Evolutionary conservation across 2,888 invertebrate genomes (phyloP).

Genomic region (Tenthredo mesomela): DNA sequence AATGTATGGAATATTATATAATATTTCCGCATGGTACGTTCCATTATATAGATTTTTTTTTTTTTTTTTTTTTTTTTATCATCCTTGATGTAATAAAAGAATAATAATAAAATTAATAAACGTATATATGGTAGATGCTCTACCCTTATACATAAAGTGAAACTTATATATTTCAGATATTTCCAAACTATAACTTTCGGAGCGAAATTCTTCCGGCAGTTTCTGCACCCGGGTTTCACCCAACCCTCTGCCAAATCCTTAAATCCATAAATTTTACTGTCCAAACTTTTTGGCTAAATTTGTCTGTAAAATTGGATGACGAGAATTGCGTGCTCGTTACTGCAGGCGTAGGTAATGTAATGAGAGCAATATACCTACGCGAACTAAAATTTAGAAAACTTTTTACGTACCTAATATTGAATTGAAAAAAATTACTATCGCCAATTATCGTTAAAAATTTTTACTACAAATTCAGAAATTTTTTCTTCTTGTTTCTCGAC

Average conservation of each 20-base stretch:
- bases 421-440: neutral
- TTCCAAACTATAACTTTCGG: too few relatives aligned
- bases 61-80: too few relatives aligned
- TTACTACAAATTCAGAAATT: neutral
- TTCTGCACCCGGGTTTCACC: neutral
- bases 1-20: too few relatives aligned
- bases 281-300: neutral
- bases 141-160: neutral
- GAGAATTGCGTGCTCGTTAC: neutral
- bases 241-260: neutral
- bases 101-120: neutral
- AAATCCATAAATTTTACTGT: constrained; percentile 3
- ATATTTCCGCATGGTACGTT: neutral
- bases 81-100: neutral
- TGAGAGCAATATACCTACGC: too few relatives aligned
- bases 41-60: neutral
- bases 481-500: too few relatives aligned
- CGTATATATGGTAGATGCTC: neutral
- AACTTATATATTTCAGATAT: neutral
- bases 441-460: neutral
- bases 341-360: neutral
- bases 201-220: neutral
- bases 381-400: neutral
- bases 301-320: neutral
- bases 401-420: neutral